These are phyloP conservation scores for Notocelia uddmanniana DNA, from an alignment of 2,888 invertebrate genomes.

Conservation along the genomic window DNA sequence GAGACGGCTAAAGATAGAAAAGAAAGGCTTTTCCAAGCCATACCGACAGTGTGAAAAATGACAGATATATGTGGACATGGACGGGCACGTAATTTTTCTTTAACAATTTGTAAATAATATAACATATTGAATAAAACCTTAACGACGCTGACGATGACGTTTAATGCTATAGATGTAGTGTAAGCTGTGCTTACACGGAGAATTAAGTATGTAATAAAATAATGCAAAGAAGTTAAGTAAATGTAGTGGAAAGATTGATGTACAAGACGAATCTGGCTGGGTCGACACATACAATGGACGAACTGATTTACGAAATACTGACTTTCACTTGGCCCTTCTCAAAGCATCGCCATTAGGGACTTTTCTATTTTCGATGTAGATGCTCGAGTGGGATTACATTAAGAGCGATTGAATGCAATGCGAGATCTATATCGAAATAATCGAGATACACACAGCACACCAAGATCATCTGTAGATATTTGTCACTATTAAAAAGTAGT, in stretches of 20 bases:
- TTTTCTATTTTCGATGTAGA: constrained; percentile 55
- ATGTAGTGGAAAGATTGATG: constrained; percentile 71
- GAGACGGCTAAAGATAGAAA: not conserved
- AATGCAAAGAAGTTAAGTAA: constrained; percentile 51
- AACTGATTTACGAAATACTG: constrained; percentile 71
- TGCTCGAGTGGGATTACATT: constrained; percentile 41
- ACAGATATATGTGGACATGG: too few relatives aligned
- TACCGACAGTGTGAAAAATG: too few relatives aligned
- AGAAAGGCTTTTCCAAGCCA: too few relatives aligned
- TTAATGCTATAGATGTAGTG: not conserved
- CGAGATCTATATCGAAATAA: constrained; percentile 39
- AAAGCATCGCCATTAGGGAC: constrained; percentile 61
- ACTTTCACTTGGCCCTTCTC: constrained; percentile 81
- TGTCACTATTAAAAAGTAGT: constrained; percentile 21
- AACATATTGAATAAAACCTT: not conserved
- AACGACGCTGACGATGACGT: too few relatives aligned
- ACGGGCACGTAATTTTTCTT: too few relatives aligned
- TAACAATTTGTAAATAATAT: not conserved
- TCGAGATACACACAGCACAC: constrained; percentile 38
- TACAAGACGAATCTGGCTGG: constrained; percentile 70
- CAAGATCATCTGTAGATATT: constrained; percentile 30
- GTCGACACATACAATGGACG: constrained; percentile 67
- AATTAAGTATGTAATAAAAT: constrained; percentile 51
- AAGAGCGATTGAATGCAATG: constrained; percentile 47
- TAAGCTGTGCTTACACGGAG: constrained; percentile 63